Percentiles rank a stretch among this genome's conserved stretches.
phyloP scores from a whole-genome alignment of 2,797 vertebrate species.

The Coregonus suidteri region DNA sequence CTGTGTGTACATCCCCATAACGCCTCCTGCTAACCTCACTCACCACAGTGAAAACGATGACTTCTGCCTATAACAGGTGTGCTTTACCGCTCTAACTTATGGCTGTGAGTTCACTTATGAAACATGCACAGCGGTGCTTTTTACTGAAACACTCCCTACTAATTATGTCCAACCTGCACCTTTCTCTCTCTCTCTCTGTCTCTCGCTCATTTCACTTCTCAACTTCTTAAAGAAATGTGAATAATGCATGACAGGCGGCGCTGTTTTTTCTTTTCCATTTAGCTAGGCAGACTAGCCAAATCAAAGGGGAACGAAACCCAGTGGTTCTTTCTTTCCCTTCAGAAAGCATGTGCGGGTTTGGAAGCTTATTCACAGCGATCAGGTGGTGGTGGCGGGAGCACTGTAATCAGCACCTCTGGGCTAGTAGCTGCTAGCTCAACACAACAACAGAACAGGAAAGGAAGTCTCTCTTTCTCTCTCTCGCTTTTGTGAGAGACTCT shows the following conservation, averaged over 20 bases:
- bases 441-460: not conserved
- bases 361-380: constrained; percentile 38
- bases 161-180: not conserved
- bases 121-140: not conserved
- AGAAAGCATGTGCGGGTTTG: constrained; percentile 31
- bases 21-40: not conserved
- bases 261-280: constrained; percentile 5
- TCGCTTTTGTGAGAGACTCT: not conserved
- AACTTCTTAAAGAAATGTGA: constrained; percentile 10
- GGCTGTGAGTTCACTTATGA: not conserved
- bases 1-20: not conserved
- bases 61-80: not conserved
- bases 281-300: not conserved
- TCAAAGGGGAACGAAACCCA: constrained; percentile 18
- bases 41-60: not conserved
- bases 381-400: constrained; percentile 34
- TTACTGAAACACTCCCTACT: not conserved
- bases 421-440: not conserved
- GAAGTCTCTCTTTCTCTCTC: not conserved
- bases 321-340: constrained; percentile 27
- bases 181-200: constrained; percentile 1
- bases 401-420: constrained; percentile 55
- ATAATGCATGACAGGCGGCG: constrained; percentile 8
- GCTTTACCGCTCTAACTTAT: not conserved
- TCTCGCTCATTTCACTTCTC: constrained; percentile 13